A percentile compares a stretch with the other conserved stretches of the same genome.
Conservation (phyloP, 2,113 vertebrate species). For the Apodemus sylvaticus region DNA sequence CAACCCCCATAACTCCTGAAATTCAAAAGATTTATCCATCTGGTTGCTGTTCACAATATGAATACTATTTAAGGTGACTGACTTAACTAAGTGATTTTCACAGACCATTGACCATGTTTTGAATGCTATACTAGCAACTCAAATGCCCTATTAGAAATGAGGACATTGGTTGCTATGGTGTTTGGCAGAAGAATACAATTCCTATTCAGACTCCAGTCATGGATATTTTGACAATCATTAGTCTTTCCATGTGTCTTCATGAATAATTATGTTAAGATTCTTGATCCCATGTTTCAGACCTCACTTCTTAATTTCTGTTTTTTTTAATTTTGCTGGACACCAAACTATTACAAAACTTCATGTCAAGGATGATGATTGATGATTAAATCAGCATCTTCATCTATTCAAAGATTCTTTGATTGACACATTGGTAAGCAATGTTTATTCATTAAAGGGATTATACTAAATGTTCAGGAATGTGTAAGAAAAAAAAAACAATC, state of each 20-base stretch:
- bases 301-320: not conserved
- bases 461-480: not conserved
- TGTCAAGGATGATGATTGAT: conserved; percentile 43
- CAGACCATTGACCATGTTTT: not conserved
- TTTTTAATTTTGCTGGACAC: not conserved
- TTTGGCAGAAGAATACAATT: not conserved
- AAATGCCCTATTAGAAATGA: not conserved
- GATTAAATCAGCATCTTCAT: conserved; percentile 38
- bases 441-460: conserved; percentile 61
- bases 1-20: not conserved
- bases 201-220: not conserved
- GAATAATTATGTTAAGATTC: not conserved
- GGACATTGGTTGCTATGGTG: not conserved
- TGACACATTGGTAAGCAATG: conserved; percentile 42
- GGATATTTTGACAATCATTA: not conserved
- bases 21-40: not conserved
- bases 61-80: not conserved
- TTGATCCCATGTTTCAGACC: not conserved
- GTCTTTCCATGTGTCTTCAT: not conserved
- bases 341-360: not conserved
- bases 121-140: not conserved
- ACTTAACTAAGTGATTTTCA: not conserved
- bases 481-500: not conserved
- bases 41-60: not conserved
- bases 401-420: conserved; percentile 29